Evolutionary conservation across 2,888 invertebrate genomes (phyloP).

Genomic region (Podotricha telesiphe): DNA sequence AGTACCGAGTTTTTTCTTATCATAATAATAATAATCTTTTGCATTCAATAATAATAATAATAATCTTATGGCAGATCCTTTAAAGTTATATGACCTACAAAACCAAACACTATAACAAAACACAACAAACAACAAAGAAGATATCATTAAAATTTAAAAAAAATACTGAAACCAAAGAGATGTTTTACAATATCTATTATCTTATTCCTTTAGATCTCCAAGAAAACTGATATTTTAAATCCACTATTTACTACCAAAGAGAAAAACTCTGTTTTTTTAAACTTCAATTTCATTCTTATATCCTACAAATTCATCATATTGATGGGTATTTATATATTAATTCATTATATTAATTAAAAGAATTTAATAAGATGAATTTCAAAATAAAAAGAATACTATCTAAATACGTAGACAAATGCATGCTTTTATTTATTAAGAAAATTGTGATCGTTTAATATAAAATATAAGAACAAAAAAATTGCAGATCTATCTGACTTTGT

Average conservation of each 20-base stretch:
- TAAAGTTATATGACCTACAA: neutral
- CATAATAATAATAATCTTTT: too few species aligned
- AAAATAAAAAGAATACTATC: neutral
- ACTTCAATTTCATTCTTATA: too few species aligned
- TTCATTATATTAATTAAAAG: too few species aligned
- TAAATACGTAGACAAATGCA: neutral
- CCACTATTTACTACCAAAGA: too few species aligned
- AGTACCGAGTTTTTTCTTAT: too few species aligned
- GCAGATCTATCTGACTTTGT: constrained; percentile 3
- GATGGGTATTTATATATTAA: too few species aligned
- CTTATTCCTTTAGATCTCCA: too few species aligned
- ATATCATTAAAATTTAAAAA: neutral
- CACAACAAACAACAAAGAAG: neutral
- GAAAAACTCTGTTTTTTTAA: too few species aligned
- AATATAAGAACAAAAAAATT: neutral
- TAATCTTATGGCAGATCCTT: neutral
- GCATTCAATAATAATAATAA: neutral
- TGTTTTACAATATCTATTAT: neutral
- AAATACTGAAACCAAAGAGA: neutral
- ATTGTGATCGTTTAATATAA: neutral
- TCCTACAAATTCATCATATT: too few species aligned
- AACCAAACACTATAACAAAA: neutral
- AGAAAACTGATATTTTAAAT: too few species aligned
- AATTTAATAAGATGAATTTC: too few species aligned
- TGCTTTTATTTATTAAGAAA: neutral